Conservation (phyloP, 2,888 invertebrate genomes). For the Acanthosoma haemorrhoidale region DNA sequence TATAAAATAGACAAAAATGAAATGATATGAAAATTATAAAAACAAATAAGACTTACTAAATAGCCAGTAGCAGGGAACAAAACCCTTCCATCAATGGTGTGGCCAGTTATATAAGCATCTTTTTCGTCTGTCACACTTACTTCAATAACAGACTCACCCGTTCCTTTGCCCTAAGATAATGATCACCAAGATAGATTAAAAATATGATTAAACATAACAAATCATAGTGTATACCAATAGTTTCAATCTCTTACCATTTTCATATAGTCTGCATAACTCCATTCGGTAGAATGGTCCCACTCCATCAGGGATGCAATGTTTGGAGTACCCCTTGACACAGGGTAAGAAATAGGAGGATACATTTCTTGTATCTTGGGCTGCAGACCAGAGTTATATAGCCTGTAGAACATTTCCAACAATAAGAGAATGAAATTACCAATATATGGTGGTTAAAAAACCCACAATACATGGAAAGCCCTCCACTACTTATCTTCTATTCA, state of each 20-base stretch:
- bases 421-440: not conserved
- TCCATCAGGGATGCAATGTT: constrained; percentile 77
- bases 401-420: constrained; percentile 44
- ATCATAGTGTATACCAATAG: not conserved
- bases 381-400: constrained; percentile 71
- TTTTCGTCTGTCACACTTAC: constrained; percentile 67
- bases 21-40: constrained; percentile 32
- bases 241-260: constrained; percentile 49
- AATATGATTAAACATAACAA: not conserved
- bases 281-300: constrained; percentile 90
- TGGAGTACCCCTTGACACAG: constrained; percentile 87
- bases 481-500: no score
- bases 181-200: not conserved
- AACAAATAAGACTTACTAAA: constrained; percentile 55
- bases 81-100: constrained; percentile 87
- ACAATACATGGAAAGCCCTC: no score
- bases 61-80: constrained; percentile 94
- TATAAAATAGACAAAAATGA: not conserved
- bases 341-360: constrained; percentile 63
- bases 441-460: not conserved
- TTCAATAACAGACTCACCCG: constrained; percentile 73
- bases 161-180: constrained; percentile 47
- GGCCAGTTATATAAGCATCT: constrained; percentile 73
- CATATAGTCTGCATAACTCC: constrained; percentile 76
- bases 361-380: constrained; percentile 69